Evolutionary conservation across 2,797 vertebrate genomes (phyloP), one percentile per base, ranked within the genome.

Genomic region (Poecilia velifera): DNA sequence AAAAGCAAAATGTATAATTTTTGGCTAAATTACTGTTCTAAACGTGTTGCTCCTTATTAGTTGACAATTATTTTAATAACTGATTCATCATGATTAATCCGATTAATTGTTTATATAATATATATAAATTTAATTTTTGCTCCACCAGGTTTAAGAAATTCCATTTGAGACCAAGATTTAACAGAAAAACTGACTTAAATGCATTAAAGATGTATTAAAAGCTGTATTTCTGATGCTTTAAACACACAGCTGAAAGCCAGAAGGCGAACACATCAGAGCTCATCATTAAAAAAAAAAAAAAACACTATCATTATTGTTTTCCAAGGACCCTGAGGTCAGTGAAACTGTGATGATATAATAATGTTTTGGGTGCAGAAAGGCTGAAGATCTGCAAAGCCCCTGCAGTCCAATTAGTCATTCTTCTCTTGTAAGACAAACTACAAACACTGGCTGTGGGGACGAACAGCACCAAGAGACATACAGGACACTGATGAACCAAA

Each of bases 391-490:
- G 59, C 84, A 81, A 76, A 81, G 36, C 18, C 16, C 76, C 75
- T 79, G 70, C 85, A 6, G 78, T 74, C 80, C 78, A 90, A 89
- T 89, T 89, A 89, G 76, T 55, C 46, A 0, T 72, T 41, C 41
- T 13, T n/a, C 68, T 76, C 72, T 86, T 68, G 89, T 80, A 88
- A 85, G 80, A 28, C 68, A 25, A 81, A 80, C 70, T 20, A 62
- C 34, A 59, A 16, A n/a, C 12, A 70, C 31, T 68, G 1, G 22
- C 79, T 84, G 75, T 3, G 51, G 64, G 76, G 79, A 79, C 70
- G 0, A 59, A 68, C 51, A 2, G 47, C 25, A 59, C 31, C 57
- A 3, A 43, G 28, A 80, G 46, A 77, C 79, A 78, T 76, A 9
- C 31, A 36, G 80, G 71, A 78, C 64, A 10, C 82, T 16, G 75